Conservation (phyloP, 2,113 vertebrate genomes). For the Stigmatopora nigra region DNA sequence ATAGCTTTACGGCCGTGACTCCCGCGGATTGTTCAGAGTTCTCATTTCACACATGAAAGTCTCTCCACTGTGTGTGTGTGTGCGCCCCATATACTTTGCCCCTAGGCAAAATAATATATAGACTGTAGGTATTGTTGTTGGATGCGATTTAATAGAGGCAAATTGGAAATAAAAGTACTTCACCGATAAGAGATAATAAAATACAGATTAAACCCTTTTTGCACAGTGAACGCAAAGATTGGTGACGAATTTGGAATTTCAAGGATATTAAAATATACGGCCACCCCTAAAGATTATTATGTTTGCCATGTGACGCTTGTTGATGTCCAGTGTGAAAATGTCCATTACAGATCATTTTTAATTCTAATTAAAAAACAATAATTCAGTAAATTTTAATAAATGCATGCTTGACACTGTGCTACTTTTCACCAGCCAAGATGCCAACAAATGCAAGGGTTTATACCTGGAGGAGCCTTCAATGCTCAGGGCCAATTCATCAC, state of each 20-base stretch:
- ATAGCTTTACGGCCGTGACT: constrained; percentile 54
- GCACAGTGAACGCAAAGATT: accelerated
- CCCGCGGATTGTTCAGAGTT: constrained; percentile 60
- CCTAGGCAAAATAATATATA: constrained; percentile 49
- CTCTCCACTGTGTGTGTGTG: constrained; percentile 43
- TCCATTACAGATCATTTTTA: background rate
- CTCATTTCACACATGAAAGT: constrained; percentile 71
- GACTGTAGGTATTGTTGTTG: background rate
- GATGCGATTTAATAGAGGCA: background rate
- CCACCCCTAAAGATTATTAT: background rate
- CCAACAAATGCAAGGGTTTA: constrained; percentile 27
- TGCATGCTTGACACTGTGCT: constrained; percentile 5
- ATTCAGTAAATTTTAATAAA: background rate
- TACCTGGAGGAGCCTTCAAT: constrained; percentile 70
- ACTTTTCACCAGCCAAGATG: constrained; percentile 6
- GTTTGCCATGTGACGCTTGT: background rate
- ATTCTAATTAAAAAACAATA: background rate
- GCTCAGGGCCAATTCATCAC: constrained; percentile 92
- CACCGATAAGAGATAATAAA: background rate
- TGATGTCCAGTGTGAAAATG: background rate
- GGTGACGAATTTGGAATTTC: background rate
- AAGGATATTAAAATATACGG: background rate
- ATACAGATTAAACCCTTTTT: background rate
- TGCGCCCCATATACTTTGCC: constrained; percentile 39
- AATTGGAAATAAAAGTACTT: background rate